These are phyloP conservation scores for Catostylus mosaicus DNA, from an alignment of 30 jellyfish, hydroid and myxozoan genomes.

Conservation along the genomic window DNA sequence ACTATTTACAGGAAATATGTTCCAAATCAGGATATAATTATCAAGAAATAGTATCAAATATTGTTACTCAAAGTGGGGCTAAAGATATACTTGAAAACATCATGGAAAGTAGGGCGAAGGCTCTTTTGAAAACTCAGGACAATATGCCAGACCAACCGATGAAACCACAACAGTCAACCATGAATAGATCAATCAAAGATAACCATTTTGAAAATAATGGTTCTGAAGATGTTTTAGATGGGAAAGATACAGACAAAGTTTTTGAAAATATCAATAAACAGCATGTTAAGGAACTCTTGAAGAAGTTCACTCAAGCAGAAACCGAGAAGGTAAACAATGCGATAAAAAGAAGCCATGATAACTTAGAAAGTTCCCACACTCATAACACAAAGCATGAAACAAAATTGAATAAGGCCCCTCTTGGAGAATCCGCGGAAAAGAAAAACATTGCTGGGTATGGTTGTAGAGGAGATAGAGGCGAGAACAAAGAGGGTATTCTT, in stretches of 20 bases:
- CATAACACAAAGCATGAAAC: conserved; percentile 27
- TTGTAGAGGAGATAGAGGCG: conserved; percentile 3
- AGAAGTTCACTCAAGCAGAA: conserved; percentile 63
- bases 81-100: conserved; percentile 32
- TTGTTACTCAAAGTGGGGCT: conserved; percentile 57
- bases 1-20: conserved; percentile 72
- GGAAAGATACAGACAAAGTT: neutral
- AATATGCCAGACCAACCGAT: conserved; percentile 7
- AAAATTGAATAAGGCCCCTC: neutral
- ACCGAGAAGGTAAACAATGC: conserved; percentile 42
- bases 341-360: conserved; percentile 16
- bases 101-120: conserved; percentile 58
- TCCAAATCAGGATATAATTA: conserved; percentile 63
- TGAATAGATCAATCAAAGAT: neutral
- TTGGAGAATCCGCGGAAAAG: conserved; percentile 1
- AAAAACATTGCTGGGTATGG: conserved; percentile 15
- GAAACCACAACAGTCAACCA: conserved; percentile 14
- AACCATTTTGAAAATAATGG: neutral
- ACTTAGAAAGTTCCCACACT: conserved; percentile 67
- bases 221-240: conserved; percentile 10
- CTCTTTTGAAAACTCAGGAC: conserved; percentile 12
- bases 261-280: conserved; percentile 13
- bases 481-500: conserved; percentile 24
- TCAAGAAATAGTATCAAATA: conserved; percentile 47
- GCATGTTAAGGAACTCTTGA: conserved; percentile 49